These are phyloP conservation scores for Thaumetopoea pityocampa DNA, from an alignment of 1,140 invertebrate genomes.

Conservation along the genomic window DNA sequence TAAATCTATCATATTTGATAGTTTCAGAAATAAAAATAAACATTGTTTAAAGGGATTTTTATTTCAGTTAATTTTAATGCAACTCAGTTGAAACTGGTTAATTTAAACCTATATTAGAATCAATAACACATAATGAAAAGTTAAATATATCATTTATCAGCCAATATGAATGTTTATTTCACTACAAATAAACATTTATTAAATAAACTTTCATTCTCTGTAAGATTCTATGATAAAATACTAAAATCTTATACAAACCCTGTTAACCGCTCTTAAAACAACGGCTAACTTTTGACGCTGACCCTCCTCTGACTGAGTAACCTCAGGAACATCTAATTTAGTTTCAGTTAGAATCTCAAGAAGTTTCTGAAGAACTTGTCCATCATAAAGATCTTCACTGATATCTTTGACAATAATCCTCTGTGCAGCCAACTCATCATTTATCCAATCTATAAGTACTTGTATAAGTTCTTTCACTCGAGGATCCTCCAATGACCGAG, in stretches of 20 bases:
- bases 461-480: slow-evolving; percentile 91
- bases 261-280: slow-evolving; percentile 91
- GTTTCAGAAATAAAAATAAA: no score
- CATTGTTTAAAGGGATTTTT: no score
- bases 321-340: slow-evolving; percentile 97
- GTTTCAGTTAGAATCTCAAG: slow-evolving; percentile 93
- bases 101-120: no score
- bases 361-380: slow-evolving; percentile 97
- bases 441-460: slow-evolving; percentile 98
- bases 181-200: neutral
- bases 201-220: neutral
- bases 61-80: no score
- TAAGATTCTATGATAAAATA: neutral
- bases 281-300: slow-evolving; percentile 96
- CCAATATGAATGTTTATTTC: no score
- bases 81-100: no score
- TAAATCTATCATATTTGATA: no score
- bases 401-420: slow-evolving; percentile 98
- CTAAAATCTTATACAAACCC: slow-evolving; percentile 50
- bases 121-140: no score
- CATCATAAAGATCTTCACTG: slow-evolving; percentile 98
- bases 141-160: no score
- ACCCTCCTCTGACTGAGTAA: slow-evolving; percentile 98
- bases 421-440: slow-evolving; percentile 97
- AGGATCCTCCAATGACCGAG: slow-evolving; percentile 89